Percentiles rank a stretch among this genome's conserved stretches.
These are phyloP conservation scores for Puma concolor DNA, from an alignment of 2,113 vertebrate genomes.

Conservation along the genomic window DNA sequence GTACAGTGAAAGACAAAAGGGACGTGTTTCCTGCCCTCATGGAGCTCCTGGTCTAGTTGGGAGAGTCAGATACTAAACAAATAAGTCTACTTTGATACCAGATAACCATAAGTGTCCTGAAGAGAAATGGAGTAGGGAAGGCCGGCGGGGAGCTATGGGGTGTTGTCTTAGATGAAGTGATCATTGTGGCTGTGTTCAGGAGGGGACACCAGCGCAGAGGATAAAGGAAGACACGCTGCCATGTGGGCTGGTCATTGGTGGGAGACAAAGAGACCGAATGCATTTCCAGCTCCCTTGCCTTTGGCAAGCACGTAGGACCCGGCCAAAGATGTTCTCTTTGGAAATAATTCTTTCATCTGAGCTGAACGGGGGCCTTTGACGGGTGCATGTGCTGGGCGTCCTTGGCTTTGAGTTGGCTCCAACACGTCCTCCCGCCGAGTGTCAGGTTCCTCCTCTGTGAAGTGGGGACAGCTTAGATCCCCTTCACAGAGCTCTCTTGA, in stretches of 20 bases:
- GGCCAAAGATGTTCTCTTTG: neutral
- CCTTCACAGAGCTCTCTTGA: neutral
- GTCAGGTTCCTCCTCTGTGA: neutral
- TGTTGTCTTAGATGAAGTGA: no score
- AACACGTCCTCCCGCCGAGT: neutral
- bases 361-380: neutral
- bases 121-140: no score
- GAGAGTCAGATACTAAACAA: neutral
- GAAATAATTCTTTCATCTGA: neutral
- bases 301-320: neutral
- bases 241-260: neutral
- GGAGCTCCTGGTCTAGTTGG: neutral
- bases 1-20: neutral
- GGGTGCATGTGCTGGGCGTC: neutral
- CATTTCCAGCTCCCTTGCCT: neutral
- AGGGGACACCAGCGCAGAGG: neutral
- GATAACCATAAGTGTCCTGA: neutral
- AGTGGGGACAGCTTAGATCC: neutral
- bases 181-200: neutral
- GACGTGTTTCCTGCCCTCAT: neutral
- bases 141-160: accelerated
- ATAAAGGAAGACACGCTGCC: neutral
- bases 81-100: neutral
- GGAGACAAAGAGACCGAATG: neutral
- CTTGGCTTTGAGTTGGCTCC: accelerated